Percentiles rank a stretch among this genome's conserved stretches.
These are phyloP conservation scores for Marmota monax DNA, from an alignment of 2,113 vertebrate genomes.

Conservation along the genomic window DNA sequence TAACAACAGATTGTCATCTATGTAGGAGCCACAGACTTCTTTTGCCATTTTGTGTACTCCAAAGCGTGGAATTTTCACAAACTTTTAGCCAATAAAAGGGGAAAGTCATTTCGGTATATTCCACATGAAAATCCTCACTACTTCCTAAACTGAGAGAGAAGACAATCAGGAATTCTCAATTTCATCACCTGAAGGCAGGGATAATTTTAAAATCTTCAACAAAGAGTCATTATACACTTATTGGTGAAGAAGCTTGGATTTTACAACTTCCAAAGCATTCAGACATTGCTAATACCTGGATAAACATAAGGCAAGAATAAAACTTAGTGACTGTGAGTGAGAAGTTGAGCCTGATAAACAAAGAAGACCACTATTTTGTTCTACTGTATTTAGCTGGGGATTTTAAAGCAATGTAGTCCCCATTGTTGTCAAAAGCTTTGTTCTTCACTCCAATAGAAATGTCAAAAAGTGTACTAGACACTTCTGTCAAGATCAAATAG, in stretches of 20 bases:
- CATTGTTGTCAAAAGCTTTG: neutral
- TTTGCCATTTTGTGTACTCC: neutral
- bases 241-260: neutral
- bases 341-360: rapidly evolving
- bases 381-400: rapidly evolving
- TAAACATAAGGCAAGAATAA: rapidly evolving
- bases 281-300: rapidly evolving
- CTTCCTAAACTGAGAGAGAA: neutral
- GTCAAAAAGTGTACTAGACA: neutral
- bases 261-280: neutral
- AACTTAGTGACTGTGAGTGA: neutral
- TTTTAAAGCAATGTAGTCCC: neutral
- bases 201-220: neutral
- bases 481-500: no score
- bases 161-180: neutral
- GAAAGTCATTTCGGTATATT: neutral
- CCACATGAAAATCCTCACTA: neutral
- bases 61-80: neutral
- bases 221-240: neutral
- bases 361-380: neutral
- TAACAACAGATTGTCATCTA: neutral
- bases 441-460: neutral
- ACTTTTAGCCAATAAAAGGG: neutral
- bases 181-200: neutral
- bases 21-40: neutral